phyloP scores from a whole-genome alignment of 2,113 vertebrate species.

The Mesembrinibis cayennensis region DNA sequence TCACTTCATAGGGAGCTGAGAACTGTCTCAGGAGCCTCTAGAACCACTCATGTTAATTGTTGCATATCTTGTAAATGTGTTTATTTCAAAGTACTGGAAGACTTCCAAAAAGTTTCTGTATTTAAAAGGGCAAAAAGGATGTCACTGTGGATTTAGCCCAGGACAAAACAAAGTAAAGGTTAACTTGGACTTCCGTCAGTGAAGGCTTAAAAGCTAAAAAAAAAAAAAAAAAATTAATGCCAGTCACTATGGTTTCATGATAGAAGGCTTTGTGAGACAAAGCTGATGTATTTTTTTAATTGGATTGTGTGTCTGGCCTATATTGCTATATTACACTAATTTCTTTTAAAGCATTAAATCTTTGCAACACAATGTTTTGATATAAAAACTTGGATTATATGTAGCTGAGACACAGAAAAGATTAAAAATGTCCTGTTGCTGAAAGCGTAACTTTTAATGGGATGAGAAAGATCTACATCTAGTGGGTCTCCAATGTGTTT shows the following conservation, averaged over 20 bases:
- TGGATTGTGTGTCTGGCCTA: constrained; percentile 1
- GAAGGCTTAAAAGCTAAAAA: constrained; percentile 26
- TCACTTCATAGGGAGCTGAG: not conserved
- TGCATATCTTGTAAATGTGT: constrained; percentile 30
- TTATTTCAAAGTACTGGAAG: constrained; percentile 51
- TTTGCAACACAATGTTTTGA: not conserved
- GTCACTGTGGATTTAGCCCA: not conserved
- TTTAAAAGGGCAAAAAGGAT: constrained; percentile 32
- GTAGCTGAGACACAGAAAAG: not conserved
- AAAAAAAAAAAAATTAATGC: not conserved
- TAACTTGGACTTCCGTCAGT: constrained; percentile 4
- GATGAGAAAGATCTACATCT: not conserved
- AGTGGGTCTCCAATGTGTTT: not conserved
- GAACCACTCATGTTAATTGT: constrained; percentile 41
- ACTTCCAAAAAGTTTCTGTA: constrained; percentile 4
- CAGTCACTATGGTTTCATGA: not conserved
- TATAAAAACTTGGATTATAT: not conserved
- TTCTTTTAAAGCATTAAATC: not conserved
- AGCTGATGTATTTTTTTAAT: not conserved
- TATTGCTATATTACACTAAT: not conserved
- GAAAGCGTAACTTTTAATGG: not conserved
- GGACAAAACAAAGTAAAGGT: constrained; percentile 30
- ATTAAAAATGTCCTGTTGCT: not conserved
- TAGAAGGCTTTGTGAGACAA: constrained; percentile 24
- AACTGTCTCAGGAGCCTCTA: constrained; percentile 34